Conservation (phyloP, 1,140 invertebrate genomes). For the Episyrphus balteatus region DNA sequence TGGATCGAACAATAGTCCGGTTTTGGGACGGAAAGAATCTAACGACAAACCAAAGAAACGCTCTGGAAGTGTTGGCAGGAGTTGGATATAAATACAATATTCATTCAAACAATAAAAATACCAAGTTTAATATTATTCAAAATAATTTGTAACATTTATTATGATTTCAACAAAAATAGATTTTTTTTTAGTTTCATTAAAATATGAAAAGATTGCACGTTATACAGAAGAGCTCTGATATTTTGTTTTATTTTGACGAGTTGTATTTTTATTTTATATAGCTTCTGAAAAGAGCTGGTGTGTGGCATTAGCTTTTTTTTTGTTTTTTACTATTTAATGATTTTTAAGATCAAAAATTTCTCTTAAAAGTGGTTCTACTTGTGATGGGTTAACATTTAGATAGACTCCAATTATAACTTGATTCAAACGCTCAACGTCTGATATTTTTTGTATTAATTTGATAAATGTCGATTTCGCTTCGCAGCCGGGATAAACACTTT, state of each 20-base stretch:
- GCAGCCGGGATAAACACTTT: conserved; percentile 69
- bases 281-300: too few relatives aligned
- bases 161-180: too few relatives aligned
- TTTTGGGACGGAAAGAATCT: conserved; percentile 55
- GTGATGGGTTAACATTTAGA: conserved; percentile 77
- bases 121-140: too few relatives aligned
- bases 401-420: conserved; percentile 72
- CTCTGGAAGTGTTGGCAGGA: conserved; percentile 32
- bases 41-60: conserved; percentile 19
- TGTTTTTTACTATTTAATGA: too few relatives aligned
- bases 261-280: too few relatives aligned
- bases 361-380: conserved; percentile 80
- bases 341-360: conserved; percentile 86
- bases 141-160: too few relatives aligned
- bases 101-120: too few relatives aligned
- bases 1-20: conserved; percentile 63
- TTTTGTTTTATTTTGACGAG: too few relatives aligned
- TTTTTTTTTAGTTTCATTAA: too few relatives aligned
- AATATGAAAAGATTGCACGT: too few relatives aligned
- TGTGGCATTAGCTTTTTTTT: too few relatives aligned
- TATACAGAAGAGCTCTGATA: too few relatives aligned
- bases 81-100: conserved; percentile 28
- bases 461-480: conserved; percentile 76
- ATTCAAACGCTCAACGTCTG: conserved; percentile 72
- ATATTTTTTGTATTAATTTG: conserved; percentile 77